Percentiles rank a stretch among this genome's conserved stretches.
phyloP scores from a whole-genome alignment of 1,140 invertebrate genomes.

The Camponotus floridanus region DNA sequence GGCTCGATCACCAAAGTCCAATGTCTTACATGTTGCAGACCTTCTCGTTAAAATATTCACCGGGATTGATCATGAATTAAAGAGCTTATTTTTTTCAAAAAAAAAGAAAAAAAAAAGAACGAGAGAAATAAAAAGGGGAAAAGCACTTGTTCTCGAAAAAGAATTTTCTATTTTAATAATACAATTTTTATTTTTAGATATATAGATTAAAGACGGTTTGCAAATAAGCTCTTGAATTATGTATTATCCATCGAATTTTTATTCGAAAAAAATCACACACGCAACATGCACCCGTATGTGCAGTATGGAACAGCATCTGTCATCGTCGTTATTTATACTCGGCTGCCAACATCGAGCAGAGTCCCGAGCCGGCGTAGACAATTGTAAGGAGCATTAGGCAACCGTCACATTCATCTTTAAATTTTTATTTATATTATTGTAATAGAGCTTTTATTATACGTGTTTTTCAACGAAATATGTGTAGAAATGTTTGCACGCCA shows the following conservation, averaged over 20 bases:
- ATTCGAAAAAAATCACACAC: background rate
- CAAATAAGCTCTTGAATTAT: background rate
- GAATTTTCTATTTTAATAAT: background rate
- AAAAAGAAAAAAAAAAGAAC: too few relatives aligned
- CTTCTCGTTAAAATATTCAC: background rate
- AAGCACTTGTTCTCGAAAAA: background rate
- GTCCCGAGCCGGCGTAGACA: slow-evolving; percentile 22
- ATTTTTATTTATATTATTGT: slow-evolving; percentile 74
- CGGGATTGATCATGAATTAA: background rate
- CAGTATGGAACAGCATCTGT: too few relatives aligned
- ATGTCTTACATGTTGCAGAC: background rate
- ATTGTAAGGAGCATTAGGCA: slow-evolving; percentile 61
- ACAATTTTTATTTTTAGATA: background rate
- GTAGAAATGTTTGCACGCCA: background rate
- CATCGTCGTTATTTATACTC: too few relatives aligned
- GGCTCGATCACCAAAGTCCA: too few relatives aligned
- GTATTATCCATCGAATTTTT: background rate
- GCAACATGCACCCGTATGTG: too few relatives aligned
- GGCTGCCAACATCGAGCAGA: slow-evolving; percentile 24
- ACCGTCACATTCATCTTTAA: slow-evolving; percentile 69
- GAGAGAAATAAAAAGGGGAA: background rate
- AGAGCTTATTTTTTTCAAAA: background rate
- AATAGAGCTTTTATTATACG: slow-evolving; percentile 66
- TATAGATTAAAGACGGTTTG: background rate
- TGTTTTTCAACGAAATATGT: slow-evolving; percentile 67